Base-by-base conservation (phyloP, 2,888 invertebrate species). In the Clostera curtula region DNA sequence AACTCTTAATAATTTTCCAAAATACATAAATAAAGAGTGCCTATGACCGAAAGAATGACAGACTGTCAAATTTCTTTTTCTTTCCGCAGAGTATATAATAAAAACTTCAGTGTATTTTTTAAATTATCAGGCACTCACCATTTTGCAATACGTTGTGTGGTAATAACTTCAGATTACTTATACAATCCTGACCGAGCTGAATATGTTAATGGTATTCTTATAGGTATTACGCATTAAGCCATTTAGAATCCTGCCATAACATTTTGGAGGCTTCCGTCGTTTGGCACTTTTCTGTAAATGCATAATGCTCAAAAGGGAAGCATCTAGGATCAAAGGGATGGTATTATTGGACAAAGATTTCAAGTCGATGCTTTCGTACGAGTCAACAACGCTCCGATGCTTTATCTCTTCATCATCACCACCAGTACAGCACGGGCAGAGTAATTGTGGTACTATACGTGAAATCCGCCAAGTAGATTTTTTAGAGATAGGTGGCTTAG, bases 391-490 rank as follows among this genome's bases (percentile, higher is more conserved):
- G 19, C 39, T 57, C 22, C 43, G 47, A 29, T 35, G 34, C 23
- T 25, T 30, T 2, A 5, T n/a, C 5, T 4, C 22, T n/a, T 22
- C 61, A 1, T 56, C 58, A n/a, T 45, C 50, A 4, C 61, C 63
- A 3, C 68, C 66, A 12, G 57, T 56, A 33, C 75, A 75, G 39
- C 79, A 79, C 1, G 79, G 76, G 24, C 77, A 80, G 1, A 66
- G 11, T 0, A 63, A 12, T 31, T 36, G 67, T 5, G 73, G 71
- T 3, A 57, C 30, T 19, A 24, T 34, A 2, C 36, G 31, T 36
- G 49, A n/a, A n/a, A n/a, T 61, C 21, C 42, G 49, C 49, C 57
- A 59, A 3, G 39, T 24, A 2, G 33, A 31, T 31, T 27, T 31
- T 11, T 21, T 24, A 29, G 31, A 29, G 15, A 31, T 29, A 2